Evolutionary conservation across 2,888 invertebrate species (phyloP).

Genomic region (Drosophila borealis): DNA sequence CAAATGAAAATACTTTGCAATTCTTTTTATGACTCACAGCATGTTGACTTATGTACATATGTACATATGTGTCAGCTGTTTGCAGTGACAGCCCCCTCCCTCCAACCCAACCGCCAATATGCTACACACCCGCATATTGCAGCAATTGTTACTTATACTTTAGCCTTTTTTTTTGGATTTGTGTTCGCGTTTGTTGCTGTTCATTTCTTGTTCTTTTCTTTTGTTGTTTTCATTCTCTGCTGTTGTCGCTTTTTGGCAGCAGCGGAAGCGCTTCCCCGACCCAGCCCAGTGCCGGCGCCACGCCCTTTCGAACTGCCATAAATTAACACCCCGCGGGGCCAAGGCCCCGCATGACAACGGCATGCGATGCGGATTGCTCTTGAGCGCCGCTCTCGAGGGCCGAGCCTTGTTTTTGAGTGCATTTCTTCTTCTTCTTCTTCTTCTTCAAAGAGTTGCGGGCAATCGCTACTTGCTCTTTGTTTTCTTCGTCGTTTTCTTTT

Average conservation of each 20-base stretch:
- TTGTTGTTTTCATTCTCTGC: neutral
- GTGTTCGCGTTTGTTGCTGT: neutral
- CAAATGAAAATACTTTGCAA: slow-evolving; percentile 3
- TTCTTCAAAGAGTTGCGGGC: slow-evolving; percentile 20
- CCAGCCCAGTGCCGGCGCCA: slow-evolving; percentile 45
- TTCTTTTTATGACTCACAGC: slow-evolving; percentile 20
- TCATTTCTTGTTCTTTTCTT: neutral
- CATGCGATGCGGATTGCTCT: slow-evolving; percentile 16
- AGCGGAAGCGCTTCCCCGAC: slow-evolving; percentile 39
- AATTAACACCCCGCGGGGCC: slow-evolving; percentile 57
- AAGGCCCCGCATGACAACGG: slow-evolving; percentile 32
- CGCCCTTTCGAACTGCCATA: slow-evolving; percentile 71
- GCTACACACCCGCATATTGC: slow-evolving; percentile 36
- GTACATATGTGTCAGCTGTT: neutral
- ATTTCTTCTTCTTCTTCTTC: slow-evolving; percentile 1
- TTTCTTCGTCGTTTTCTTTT: neutral
- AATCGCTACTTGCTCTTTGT: slow-evolving; percentile 14
- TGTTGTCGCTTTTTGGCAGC: slow-evolving; percentile 24
- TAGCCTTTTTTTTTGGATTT: slow-evolving; percentile 11
- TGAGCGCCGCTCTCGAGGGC: slow-evolving; percentile 9
- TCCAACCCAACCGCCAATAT: neutral
- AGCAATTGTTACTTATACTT: slow-evolving; percentile 22
- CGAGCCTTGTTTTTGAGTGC: slow-evolving; percentile 11
- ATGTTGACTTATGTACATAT: neutral
- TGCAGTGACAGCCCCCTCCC: slow-evolving; percentile 2